Conservation (phyloP, 2,888 invertebrate species). For the Campoletis raptor region DNA sequence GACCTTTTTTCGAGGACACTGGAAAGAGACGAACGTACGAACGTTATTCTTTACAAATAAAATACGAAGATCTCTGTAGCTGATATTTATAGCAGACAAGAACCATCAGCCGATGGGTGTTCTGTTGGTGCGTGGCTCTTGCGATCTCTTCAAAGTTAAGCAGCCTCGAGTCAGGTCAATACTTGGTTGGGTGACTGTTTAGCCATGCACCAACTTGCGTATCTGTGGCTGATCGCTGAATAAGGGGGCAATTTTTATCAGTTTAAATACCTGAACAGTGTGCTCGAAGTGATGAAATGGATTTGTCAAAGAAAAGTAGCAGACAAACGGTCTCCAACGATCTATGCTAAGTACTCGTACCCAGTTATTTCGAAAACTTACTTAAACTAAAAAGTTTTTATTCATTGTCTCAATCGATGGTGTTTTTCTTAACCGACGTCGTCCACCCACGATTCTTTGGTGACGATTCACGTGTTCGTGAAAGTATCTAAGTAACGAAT, state of each 20-base stretch:
- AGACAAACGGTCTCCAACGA: not conserved
- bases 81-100: not conserved
- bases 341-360: no score
- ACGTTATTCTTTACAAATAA: not conserved
- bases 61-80: not conserved
- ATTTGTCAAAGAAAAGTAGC: no score
- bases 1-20: not conserved
- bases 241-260: no score
- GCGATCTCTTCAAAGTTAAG: not conserved
- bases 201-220: no score
- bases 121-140: not conserved
- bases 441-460: not conserved
- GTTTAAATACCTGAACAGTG: no score
- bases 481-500: not conserved
- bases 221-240: no score
- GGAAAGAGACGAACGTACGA: not conserved
- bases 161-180: no score
- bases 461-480: constrained; percentile 8
- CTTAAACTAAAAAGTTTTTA: not conserved
- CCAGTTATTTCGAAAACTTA: no score
- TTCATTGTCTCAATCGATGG: not conserved
- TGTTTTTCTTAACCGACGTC: not conserved
- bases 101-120: not conserved
- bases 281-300: no score
- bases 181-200: no score